A percentile compares a stretch with the other conserved stretches of the same genome.
phyloP scores from a whole-genome alignment of 2,888 invertebrate genomes.

The Tiliacea citrago region DNA sequence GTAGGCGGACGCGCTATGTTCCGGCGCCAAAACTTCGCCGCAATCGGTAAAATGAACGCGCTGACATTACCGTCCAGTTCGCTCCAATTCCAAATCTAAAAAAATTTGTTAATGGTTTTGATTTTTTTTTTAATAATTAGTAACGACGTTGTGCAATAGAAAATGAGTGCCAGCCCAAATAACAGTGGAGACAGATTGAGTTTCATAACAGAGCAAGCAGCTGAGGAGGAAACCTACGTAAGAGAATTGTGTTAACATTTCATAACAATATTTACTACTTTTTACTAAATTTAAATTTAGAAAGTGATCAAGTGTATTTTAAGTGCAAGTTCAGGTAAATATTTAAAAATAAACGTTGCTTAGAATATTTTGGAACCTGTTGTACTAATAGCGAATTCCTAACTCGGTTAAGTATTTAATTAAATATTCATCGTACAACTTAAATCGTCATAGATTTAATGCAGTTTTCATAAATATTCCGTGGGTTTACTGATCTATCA shows the following conservation, averaged over 20 bases:
- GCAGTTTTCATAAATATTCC: neutral
- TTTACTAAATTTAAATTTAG: neutral
- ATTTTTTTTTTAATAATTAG: constrained; percentile 38
- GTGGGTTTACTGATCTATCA: too few relatives aligned
- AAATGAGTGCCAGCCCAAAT: constrained; percentile 45
- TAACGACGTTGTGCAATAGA: constrained; percentile 42
- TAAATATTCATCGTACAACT: neutral
- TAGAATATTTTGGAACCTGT: neutral
- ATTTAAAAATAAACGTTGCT: neutral
- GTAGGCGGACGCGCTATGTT: constrained; percentile 73
- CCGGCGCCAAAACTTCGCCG: constrained; percentile 62
- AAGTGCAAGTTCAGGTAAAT: constrained; percentile 8
- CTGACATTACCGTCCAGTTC: constrained; percentile 51
- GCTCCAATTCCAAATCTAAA: constrained; percentile 58
- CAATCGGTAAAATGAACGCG: constrained; percentile 75
- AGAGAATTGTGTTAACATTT: constrained; percentile 44
- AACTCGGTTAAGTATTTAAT: neutral
- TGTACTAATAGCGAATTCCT: neutral
- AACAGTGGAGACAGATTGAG: constrained; percentile 43
- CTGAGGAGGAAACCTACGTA: constrained; percentile 42
- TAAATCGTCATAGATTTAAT: neutral
- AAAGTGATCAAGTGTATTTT: constrained; percentile 46
- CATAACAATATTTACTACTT: constrained; percentile 18
- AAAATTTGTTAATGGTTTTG: constrained; percentile 20
- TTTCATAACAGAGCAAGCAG: constrained; percentile 39